Percentiles rank a stretch among this genome's conserved stretches.
These are phyloP conservation scores for Lasioglossum morio DNA, from an alignment of 2,888 invertebrate genomes.

Conservation along the genomic window DNA sequence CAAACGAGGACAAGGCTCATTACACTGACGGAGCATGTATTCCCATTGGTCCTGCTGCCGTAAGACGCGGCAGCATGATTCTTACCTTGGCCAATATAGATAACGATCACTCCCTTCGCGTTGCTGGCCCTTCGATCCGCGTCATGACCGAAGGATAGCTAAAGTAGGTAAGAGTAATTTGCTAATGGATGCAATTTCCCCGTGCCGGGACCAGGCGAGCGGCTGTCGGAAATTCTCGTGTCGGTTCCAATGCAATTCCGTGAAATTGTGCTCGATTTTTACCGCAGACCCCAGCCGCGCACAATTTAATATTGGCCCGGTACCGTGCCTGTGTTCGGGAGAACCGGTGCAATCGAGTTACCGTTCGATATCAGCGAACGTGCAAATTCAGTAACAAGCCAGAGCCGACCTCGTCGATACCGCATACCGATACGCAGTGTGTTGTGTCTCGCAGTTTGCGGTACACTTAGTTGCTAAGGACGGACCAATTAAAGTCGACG, in stretches of 20 bases:
- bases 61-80: conserved; percentile 23
- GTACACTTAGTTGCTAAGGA: neutral
- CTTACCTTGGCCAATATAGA: conserved; percentile 53
- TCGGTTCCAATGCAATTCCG: conserved; percentile 52
- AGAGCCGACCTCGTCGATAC: neutral
- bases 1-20: neutral
- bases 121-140: conserved; percentile 15
- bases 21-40: neutral
- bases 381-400: neutral
- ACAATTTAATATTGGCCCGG: conserved; percentile 30
- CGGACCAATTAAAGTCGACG: neutral
- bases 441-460: neutral
- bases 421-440: neutral
- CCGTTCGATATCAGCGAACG: neutral
- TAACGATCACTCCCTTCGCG: conserved; percentile 52
- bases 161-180: conserved; percentile 65
- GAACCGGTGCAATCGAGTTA: neutral
- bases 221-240: conserved; percentile 24
- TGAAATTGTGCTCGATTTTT: conserved; percentile 53
- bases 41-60: neutral
- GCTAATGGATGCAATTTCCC: conserved; percentile 70
- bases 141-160: conserved; percentile 17
- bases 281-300: neutral
- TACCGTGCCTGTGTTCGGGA: neutral
- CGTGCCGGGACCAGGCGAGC: neutral